These are phyloP conservation scores for Ptychoptera contaminata DNA, from an alignment of 2,888 invertebrate genomes.

Conservation along the genomic window DNA sequence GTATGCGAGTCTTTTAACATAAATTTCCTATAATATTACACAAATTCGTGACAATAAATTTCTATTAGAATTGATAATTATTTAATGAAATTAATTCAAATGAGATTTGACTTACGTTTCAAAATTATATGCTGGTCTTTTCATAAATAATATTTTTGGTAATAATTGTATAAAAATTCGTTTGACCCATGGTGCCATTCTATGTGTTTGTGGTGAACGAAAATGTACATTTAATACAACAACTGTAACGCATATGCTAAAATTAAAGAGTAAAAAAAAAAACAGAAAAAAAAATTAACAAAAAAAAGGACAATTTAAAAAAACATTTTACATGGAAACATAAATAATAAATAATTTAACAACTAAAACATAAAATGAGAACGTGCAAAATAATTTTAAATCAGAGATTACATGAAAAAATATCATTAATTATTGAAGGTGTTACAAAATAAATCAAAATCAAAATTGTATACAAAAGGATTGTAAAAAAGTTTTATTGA, in stretches of 20 bases:
- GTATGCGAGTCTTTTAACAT: constrained; percentile 30
- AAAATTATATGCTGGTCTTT: constrained; percentile 48
- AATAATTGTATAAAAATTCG: constrained; percentile 92
- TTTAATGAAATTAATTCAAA: neutral
- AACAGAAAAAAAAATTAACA: constrained; percentile 7
- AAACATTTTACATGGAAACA: neutral
- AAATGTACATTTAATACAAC: constrained; percentile 96
- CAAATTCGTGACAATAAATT: too few relatives aligned
- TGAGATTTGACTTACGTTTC: constrained; percentile 27
- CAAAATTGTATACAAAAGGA: too few relatives aligned
- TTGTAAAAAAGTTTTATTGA: too few relatives aligned
- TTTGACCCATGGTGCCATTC: constrained; percentile 95
- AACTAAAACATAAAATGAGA: too few relatives aligned
- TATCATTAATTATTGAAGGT: too few relatives aligned
- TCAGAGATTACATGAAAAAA: too few relatives aligned
- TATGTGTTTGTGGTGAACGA: constrained; percentile 93
- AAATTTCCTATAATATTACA: constrained; percentile 21
- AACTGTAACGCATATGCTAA: constrained; percentile 79
- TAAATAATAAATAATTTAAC: too few relatives aligned
- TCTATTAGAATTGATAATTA: neutral
- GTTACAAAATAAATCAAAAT: too few relatives aligned
- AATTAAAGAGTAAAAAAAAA: constrained; percentile 12
- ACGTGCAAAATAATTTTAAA: too few relatives aligned
- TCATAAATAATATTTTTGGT: constrained; percentile 85
- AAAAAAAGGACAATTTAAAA: constrained; percentile 26